phyloP scores from a whole-genome alignment of 2,797 vertebrate species.

The Oreortyx pictus region DNA sequence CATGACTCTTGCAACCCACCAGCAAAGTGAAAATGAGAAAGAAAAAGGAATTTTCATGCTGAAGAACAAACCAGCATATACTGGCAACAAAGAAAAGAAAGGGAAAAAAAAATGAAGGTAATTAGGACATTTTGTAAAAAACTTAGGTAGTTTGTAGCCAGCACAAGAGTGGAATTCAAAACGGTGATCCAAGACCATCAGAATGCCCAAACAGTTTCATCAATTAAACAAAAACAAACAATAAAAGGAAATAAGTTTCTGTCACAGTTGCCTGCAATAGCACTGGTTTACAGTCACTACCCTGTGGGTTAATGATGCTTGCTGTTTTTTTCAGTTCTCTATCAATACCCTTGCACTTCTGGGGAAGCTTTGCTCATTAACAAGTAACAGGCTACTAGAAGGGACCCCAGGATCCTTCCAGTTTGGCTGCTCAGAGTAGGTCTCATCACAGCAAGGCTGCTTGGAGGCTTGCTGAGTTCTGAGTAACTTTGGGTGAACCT shows the following conservation, averaged over 20 bases:
- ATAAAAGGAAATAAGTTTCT: background rate
- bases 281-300: background rate
- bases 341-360: background rate
- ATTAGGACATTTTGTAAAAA: background rate
- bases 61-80: background rate
- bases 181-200: background rate
- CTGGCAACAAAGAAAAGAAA: background rate
- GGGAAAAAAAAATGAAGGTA: too few relatives aligned
- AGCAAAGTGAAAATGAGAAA: background rate
- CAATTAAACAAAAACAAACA: background rate
- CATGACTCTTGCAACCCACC: background rate
- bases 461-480: background rate
- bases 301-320: background rate
- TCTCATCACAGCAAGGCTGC: background rate
- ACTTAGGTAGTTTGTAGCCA: background rate
- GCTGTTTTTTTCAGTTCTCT: background rate
- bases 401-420: background rate
- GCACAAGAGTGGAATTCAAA: background rate
- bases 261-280: background rate
- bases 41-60: background rate
- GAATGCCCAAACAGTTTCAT: background rate
- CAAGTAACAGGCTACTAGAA: background rate
- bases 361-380: background rate
- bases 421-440: background rate
- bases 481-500: background rate